Conservation (phyloP, 2,797 vertebrate genomes). For the Esox lucius region DNA sequence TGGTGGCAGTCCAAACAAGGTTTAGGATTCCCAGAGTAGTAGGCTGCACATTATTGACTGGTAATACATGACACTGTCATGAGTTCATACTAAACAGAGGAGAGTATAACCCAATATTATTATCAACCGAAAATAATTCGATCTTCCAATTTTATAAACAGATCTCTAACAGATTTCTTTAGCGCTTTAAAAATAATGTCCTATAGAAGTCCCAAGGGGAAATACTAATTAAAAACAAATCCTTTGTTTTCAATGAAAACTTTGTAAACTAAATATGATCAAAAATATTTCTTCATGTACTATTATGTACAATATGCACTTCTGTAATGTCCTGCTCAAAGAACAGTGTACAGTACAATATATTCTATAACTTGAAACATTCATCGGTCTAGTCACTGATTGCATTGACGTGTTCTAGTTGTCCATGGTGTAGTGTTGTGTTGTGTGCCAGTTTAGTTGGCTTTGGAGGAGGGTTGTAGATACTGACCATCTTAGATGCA, state of each 20-base stretch:
- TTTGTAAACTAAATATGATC: no score
- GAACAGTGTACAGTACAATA: background rate
- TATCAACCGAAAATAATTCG: background rate
- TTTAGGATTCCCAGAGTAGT: slow-evolving; percentile 28
- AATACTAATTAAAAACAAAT: no score
- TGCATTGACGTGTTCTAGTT: background rate
- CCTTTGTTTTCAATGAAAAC: no score
- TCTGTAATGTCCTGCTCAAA: no score
- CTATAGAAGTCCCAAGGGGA: no score
- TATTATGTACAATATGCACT: no score
- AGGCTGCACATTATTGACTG: background rate
- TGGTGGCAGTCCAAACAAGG: slow-evolving; percentile 42
- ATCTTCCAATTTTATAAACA: background rate
- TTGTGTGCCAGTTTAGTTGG: background rate
- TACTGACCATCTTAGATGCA: no score
- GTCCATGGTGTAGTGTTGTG: background rate
- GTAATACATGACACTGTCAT: slow-evolving; percentile 8
- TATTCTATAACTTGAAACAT: background rate
- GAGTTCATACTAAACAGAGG: slow-evolving; percentile 8
- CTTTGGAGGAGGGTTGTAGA: background rate
- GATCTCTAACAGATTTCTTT: background rate
- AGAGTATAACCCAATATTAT: slow-evolving; percentile 15
- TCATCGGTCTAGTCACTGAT: background rate
- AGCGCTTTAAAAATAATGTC: background rate
- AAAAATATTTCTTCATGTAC: no score